These are phyloP conservation scores for Pygmarrhopalites habei DNA, from an alignment of 1,140 invertebrate species.

Conservation along the genomic window DNA sequence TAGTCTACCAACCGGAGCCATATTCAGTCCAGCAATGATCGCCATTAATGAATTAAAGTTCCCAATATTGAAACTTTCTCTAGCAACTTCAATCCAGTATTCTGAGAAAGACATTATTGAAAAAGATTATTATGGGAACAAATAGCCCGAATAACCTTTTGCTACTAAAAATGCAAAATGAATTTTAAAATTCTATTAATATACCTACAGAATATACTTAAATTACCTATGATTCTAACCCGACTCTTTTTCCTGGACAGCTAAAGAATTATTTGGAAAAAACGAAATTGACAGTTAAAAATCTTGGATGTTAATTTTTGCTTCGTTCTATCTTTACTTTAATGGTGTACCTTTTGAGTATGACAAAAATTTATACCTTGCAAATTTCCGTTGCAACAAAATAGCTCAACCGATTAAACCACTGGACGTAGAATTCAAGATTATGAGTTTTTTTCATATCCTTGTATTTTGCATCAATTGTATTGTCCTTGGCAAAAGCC, in stretches of 20 bases:
- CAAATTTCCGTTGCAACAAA: slow-evolving; percentile 90
- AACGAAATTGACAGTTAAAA: slow-evolving; percentile 53
- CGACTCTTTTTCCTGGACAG: slow-evolving; percentile 76
- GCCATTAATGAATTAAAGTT: slow-evolving; percentile 99
- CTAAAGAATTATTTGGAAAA: slow-evolving; percentile 59
- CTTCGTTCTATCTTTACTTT: too few relatives aligned
- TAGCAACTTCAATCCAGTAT: slow-evolving; percentile 90
- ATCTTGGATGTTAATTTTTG: not conserved
- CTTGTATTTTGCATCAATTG: not conserved
- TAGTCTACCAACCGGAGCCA: slow-evolving; percentile 84
- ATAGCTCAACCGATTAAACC: slow-evolving; percentile 93
- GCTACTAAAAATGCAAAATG: too few relatives aligned
- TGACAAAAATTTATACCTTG: slow-evolving; percentile 55
- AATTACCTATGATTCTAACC: slow-evolving; percentile 78
- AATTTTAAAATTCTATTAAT: too few relatives aligned
- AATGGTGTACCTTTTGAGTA: not conserved
- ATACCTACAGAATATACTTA: too few relatives aligned
- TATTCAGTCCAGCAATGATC: slow-evolving; percentile 90
- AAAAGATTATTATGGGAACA: too few relatives aligned
- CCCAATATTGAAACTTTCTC: slow-evolving; percentile 93
- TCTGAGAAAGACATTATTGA: too few relatives aligned
- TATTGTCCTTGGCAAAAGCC: slow-evolving; percentile 21
- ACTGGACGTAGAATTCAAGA: slow-evolving; percentile 91
- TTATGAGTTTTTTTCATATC: slow-evolving; percentile 61
- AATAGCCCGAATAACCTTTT: too few relatives aligned